Base-by-base conservation (phyloP, 2,888 invertebrate species). In the Drosophila eohydei region DNA sequence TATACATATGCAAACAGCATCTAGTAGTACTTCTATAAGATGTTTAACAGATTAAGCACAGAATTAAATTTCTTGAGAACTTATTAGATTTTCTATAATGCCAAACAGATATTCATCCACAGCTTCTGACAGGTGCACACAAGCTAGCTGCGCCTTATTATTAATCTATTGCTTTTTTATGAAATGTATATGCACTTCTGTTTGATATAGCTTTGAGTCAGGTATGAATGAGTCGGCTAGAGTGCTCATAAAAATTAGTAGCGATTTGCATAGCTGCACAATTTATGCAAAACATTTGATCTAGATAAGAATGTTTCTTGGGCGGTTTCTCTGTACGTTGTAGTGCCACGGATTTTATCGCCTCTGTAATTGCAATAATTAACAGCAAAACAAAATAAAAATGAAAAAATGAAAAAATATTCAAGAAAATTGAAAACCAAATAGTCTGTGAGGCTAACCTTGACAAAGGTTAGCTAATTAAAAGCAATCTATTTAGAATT, bases 261-360 rank as follows among this genome's bases (percentile, higher is more conserved):
- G 72, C 80, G 67, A 84, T 84, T 84, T 89, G 81, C 84, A 89
- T 89, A 84, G 89, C 77, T 81, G 83, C 59, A 81, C 77, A 87
- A 73, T 88, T 86, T 89, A 84, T 89, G 84, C 84, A 89, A 89
- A 84, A 81, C 66, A 58, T 48, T 68, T 64, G 81, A 84, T 88
- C 89, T 67, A 70, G 84, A 88, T 84, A 79, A 81, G 74, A 83
- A 70, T 69, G 64, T 75, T 60, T 64, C 80, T 82, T 80, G 78
- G 69, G 79, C 68, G 71, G 67, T 70, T 71, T 58, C 76, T 40
- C 40, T 46, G 54, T 50, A 61, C 66, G 76, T 68, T 55, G 34
- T 50, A 26, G 44, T 40, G 41, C 14, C 12, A 14, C 48, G 12
- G 51, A 67, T 78, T 79, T 78, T 78, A 78, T 80, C 72, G 78